phyloP scores from a whole-genome alignment of 2,797 vertebrate species.

The Mycteria americana region DNA sequence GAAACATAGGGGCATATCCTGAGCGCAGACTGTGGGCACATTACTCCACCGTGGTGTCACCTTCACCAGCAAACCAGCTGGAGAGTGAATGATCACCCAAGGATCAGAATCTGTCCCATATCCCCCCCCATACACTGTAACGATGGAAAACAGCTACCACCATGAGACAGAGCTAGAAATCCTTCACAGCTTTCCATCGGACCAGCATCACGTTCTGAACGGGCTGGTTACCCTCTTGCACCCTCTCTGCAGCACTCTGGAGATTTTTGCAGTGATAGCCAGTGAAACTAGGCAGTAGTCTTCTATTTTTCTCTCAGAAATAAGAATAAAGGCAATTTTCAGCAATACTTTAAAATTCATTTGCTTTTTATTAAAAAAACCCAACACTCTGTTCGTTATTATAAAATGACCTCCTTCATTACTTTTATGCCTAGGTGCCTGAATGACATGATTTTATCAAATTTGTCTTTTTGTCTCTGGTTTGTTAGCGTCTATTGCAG shows the following conservation, averaged over 20 bases:
- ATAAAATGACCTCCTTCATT: background rate
- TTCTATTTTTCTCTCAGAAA: background rate
- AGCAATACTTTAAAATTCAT: background rate
- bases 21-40: background rate
- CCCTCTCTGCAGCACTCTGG: background rate
- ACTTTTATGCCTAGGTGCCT: background rate
- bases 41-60: background rate
- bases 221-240: background rate
- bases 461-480: background rate
- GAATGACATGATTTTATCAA: background rate
- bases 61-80: background rate
- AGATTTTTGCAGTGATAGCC: background rate
- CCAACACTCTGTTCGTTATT: background rate
- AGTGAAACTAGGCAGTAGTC: background rate
- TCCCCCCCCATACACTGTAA: accelerated
- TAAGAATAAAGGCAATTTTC: background rate
- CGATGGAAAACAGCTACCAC: background rate
- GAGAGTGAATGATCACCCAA: background rate
- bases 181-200: background rate
- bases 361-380: background rate
- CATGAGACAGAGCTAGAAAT: conserved; percentile 1
- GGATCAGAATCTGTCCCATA: background rate
- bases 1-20: background rate
- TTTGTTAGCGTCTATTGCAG: background rate
- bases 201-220: background rate